phyloP scores from a whole-genome alignment of 1,140 invertebrate genomes.

The Holcopasites calliopsidis region DNA sequence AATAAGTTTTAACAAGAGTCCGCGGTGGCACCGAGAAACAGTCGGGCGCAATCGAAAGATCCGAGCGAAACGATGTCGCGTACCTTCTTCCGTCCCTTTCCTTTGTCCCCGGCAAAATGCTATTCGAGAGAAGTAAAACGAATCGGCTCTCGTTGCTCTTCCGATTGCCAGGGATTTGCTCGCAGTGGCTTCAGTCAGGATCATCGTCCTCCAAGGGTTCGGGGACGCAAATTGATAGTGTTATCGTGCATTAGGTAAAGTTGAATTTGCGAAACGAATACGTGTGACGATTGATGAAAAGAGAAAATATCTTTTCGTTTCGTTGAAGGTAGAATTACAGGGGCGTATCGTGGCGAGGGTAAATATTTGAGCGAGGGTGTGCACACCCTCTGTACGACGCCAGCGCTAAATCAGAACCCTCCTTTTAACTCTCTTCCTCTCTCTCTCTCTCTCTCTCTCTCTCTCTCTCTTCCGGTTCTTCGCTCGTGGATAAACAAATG shows the following conservation, averaged over 20 bases:
- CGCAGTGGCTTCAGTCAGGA: not conserved
- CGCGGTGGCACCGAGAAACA: not conserved
- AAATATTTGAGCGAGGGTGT: not conserved
- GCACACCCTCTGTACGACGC: not conserved
- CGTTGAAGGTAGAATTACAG: not conserved
- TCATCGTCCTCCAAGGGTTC: no score
- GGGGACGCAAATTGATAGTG: no score
- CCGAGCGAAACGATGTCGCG: not conserved
- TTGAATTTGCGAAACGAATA: not conserved
- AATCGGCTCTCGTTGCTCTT: not conserved
- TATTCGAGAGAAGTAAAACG: constrained; percentile 7
- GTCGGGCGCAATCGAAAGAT: not conserved
- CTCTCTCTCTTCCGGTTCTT: not conserved
- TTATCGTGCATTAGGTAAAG: not conserved
- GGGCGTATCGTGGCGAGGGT: not conserved
- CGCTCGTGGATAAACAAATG: constrained; percentile 48
- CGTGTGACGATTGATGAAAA: not conserved
- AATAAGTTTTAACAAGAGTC: constrained; percentile 27
- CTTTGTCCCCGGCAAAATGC: constrained; percentile 35
- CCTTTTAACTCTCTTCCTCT: not conserved
- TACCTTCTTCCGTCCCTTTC: not conserved
- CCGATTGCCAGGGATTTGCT: not conserved
- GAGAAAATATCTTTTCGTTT: not conserved
- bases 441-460: no score
- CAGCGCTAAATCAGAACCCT: not conserved